A percentile compares a stretch with the other conserved stretches of the same genome.
These are phyloP conservation scores for Drosophila percnosoma DNA, from an alignment of 2,888 invertebrate genomes.

Conservation along the genomic window DNA sequence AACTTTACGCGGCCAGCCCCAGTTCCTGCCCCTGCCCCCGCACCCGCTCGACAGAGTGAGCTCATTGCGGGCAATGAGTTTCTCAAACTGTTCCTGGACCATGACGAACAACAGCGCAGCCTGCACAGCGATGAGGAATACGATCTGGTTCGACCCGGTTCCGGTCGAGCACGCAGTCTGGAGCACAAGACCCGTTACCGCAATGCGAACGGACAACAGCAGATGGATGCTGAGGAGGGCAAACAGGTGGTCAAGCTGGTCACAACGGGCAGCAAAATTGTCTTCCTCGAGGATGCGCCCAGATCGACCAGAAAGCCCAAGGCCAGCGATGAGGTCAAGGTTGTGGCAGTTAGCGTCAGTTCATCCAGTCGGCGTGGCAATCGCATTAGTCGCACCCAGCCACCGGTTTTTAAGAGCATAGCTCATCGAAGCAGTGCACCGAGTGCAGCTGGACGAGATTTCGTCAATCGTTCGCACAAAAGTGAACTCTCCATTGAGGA, in stretches of 20 bases:
- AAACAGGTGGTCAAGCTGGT: constrained; percentile 82
- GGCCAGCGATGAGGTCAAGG: constrained; percentile 82
- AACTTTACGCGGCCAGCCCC: constrained; percentile 62
- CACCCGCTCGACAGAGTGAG: constrained; percentile 71
- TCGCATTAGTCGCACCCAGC: constrained; percentile 49
- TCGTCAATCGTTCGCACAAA: constrained; percentile 86
- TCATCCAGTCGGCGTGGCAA: constrained; percentile 78
- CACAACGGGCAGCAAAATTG: constrained; percentile 83
- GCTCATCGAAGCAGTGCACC: constrained; percentile 47
- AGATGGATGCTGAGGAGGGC: constrained; percentile 44
- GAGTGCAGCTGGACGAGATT: constrained; percentile 68
- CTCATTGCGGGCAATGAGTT: constrained; percentile 84
- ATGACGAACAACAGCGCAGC: constrained; percentile 74
- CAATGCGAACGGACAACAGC: constrained; percentile 57
- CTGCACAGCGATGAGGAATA: constrained; percentile 70
- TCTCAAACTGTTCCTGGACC: constrained; percentile 82
- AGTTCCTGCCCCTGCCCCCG: constrained; percentile 37
- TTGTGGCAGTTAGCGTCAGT: constrained; percentile 86
- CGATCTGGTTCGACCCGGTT: constrained; percentile 38
- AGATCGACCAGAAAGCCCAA: constrained; percentile 33
- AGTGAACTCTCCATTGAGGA: constrained; percentile 87
- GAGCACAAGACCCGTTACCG: constrained; percentile 64
- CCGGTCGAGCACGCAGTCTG: constrained; percentile 57
- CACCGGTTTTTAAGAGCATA: constrained; percentile 23
- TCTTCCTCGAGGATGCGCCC: constrained; percentile 80